Base-by-base conservation (phyloP, 2,113 vertebrate genomes). In the Cairina moschata region DNA sequence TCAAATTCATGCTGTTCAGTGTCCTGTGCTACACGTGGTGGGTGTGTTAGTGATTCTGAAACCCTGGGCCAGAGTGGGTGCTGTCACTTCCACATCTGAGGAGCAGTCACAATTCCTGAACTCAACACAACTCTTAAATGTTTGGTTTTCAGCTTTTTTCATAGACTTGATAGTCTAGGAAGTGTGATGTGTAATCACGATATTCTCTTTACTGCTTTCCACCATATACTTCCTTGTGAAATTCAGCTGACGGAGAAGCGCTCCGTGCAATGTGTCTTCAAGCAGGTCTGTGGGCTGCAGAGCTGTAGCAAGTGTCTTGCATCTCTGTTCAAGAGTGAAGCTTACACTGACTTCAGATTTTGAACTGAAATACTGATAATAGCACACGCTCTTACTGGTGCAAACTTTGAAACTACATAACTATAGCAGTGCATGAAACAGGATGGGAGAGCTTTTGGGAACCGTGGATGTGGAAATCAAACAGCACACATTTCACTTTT, bases 401-500 rank as follows among this genome's bases (percentile, higher is more conserved):
- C 31, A 40, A 73, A 22, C 11, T 22, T 6, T 56, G 34, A 26
- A 28, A 22, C 28, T 29, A 22, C 2, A 0, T 74, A 44, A 26
- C n/a, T 72, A 44, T 73, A 52, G 14, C 34, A 13, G 16, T 31
- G 8, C 66, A 34, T n/a, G 34, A 73, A 36, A 38, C 12, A 7
- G 32, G 18, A 65, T 13, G 16, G 46, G 65, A 46, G 56, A 76
- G 46, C n/a, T 12, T 26, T 26, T n/a, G 54, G 31, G 46, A 83
- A 21, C 31, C 4, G 1, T 22, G 40, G 20, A 26, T 40, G 17
- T 46, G 42, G 42, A 79, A 83, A 74, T 58, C 26, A 26, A 8
- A 3, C 4, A 7, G 3, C 1, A 2, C 17, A 4, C 31, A 5
- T 78, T 67, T 59, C 2, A 1, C 66, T 72, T 54, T 60, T n/a